Evolutionary conservation across 2,888 invertebrate genomes (phyloP).

Genomic region (Cremastinae sp.): DNA sequence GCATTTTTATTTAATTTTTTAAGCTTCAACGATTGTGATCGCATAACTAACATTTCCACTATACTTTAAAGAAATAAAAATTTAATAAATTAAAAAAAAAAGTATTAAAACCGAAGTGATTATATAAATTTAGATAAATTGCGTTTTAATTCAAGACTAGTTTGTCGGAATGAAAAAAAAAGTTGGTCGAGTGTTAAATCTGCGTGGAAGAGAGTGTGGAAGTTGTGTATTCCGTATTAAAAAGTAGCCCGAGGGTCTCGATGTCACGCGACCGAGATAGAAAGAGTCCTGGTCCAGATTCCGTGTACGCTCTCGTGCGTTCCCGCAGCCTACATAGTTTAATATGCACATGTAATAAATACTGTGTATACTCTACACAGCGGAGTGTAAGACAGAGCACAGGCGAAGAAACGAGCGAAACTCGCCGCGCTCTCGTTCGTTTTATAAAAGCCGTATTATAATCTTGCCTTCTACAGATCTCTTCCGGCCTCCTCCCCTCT

Average conservation of each 20-base stretch:
- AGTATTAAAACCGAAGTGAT: too few relatives aligned
- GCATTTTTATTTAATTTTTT: too few relatives aligned
- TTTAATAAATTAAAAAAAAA: too few relatives aligned
- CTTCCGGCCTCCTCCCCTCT: slow-evolving; percentile 42
- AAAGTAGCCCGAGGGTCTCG: slow-evolving; percentile 55
- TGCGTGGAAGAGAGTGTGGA: neutral
- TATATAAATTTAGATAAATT: too few relatives aligned
- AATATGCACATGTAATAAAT: slow-evolving; percentile 26
- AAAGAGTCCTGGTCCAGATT: slow-evolving; percentile 60
- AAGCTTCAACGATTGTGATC: too few relatives aligned
- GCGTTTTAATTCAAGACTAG: too few relatives aligned
- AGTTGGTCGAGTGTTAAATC: neutral
- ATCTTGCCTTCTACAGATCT: slow-evolving; percentile 60
- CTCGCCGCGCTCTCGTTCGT: slow-evolving; percentile 57
- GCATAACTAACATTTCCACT: too few relatives aligned
- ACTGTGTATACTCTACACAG: slow-evolving; percentile 6
- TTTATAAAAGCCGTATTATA: slow-evolving; percentile 60
- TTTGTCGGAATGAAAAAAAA: too few relatives aligned
- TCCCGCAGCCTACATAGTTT: slow-evolving; percentile 63
- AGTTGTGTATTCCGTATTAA: slow-evolving; percentile 24
- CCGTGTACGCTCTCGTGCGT: slow-evolving; percentile 63
- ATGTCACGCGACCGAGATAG: slow-evolving; percentile 63
- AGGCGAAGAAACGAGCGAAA: slow-evolving; percentile 53
- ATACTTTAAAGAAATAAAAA: too few relatives aligned
- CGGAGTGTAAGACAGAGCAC: slow-evolving; percentile 57